Evolutionary conservation across 2,888 invertebrate genomes (phyloP), one percentile per base, ranked within the genome.

Genomic region (Drosophila quinaria): DNA sequence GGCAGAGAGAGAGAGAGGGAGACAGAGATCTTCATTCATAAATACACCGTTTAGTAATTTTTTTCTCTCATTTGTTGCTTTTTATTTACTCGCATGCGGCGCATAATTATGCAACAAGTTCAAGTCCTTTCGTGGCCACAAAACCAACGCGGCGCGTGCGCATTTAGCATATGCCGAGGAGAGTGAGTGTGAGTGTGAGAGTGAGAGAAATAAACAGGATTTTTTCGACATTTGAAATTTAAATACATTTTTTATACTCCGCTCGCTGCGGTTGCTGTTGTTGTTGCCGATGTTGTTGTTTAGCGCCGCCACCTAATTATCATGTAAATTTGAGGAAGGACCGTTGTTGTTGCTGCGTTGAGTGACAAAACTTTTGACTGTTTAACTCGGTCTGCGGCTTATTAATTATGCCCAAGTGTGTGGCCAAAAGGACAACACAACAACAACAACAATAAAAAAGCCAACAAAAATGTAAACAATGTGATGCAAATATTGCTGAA

Each of bases 31-130:
- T 79, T 84, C 89, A 89, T 89, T 89, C 90, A 90, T 89, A 87
- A 90, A 90, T 80, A 78, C 80, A 75, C 65, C 75, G 72, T 37
- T 89, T 84, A 89, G 87, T 70, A 64, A 64, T 81, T 75, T 61
- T 35, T 50, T 61, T 42, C 41, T 37, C 25, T 37, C 22, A 13
- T 62, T 39, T 62, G 56, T 65, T 69, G 60, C 42, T 72, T 52
- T 58, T 49, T 74, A 37, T 80, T 78, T 62, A 70, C 74, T 82
- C 80, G 88, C 86, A 82, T 74, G 78, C 69, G 74, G 68, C 75
- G 77, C 77, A 85, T 86, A 88, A 86, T 89, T 89, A 90, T 90
- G 90, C 90, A 90, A 89, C 89, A 90, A 90, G 90, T 89, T 90
- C 90, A 88, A 90, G 90, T 89, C 89, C 90, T 89, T 88, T 76